Conservation (phyloP, 2,797 vertebrate species). For the Parotocinclus haroldoi region DNA sequence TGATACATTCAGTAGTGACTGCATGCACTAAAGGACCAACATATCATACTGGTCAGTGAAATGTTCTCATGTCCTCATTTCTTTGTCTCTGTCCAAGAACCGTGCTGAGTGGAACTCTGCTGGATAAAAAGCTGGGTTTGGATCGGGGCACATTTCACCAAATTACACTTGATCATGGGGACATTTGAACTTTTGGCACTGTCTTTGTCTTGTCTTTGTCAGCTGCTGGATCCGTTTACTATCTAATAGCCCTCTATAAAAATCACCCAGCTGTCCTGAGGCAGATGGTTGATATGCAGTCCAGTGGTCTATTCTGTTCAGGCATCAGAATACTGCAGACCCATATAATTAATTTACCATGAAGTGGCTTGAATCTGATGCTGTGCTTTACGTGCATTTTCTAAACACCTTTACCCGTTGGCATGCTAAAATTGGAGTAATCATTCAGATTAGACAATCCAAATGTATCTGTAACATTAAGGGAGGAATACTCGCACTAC, state of each 20-base stretch:
- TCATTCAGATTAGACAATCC: too few species aligned
- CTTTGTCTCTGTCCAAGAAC: too few species aligned
- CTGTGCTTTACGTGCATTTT: conserved; percentile 22
- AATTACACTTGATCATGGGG: conserved; percentile 23
- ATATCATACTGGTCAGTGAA: too few species aligned
- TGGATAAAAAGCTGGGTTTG: too few species aligned
- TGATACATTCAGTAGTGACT: conserved; percentile 2
- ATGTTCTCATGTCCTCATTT: too few species aligned
- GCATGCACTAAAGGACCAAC: too few species aligned
- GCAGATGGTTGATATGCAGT: conserved; percentile 52
- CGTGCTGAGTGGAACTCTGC: too few species aligned
- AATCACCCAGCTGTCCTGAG: conserved; percentile 42
- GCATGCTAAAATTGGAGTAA: conserved; percentile 67
- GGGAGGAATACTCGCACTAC: conserved; percentile 62
- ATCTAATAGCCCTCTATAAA: conserved; percentile 46
- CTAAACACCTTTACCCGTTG: conserved; percentile 56
- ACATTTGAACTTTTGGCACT: conserved; percentile 43
- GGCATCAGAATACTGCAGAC: conserved; percentile 32
- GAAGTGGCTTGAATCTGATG: conserved; percentile 33
- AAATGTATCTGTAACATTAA: conserved; percentile 52
- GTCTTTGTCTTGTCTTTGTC: conserved; percentile 43
- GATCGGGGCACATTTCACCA: too few species aligned
- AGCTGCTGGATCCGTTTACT: conserved; percentile 24
- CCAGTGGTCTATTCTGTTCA: conserved; percentile 42
- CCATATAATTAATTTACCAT: conserved; percentile 41